These are phyloP conservation scores for Pomacea canaliculata DNA, from an alignment of 2,888 invertebrate genomes.

Conservation along the genomic window DNA sequence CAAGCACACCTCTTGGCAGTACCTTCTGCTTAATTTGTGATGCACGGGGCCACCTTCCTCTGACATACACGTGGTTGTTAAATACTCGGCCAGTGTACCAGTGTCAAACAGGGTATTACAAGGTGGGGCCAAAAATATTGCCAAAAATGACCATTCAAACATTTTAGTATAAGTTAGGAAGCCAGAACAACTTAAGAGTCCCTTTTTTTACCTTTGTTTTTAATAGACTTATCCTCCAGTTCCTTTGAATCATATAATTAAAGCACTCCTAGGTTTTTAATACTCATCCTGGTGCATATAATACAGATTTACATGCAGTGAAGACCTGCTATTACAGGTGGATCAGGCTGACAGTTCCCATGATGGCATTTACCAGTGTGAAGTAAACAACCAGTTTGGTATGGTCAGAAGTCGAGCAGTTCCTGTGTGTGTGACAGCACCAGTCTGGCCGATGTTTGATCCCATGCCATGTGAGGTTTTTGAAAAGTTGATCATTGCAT, in stretches of 20 bases:
- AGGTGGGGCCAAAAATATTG: slow-evolving; percentile 1
- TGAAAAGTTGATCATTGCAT: too few relatives aligned
- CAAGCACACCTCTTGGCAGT: slow-evolving; percentile 20
- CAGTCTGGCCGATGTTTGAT: slow-evolving; percentile 2
- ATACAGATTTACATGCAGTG: neutral
- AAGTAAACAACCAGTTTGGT: slow-evolving; percentile 37
- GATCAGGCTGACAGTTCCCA: slow-evolving; percentile 23
- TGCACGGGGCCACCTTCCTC: slow-evolving; percentile 32
- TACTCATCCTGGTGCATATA: too few relatives aligned
- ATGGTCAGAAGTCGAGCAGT: slow-evolving; percentile 30
- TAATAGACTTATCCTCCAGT: neutral
- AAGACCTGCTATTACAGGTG: slow-evolving; percentile 19
- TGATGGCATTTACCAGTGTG: slow-evolving; percentile 39
- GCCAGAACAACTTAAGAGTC: too few relatives aligned
- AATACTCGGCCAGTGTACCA: slow-evolving; percentile 13
- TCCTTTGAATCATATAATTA: neutral
- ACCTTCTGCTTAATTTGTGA: slow-evolving; percentile 32
- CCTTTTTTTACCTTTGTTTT: neutral
- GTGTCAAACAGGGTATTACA: slow-evolving; percentile 15
- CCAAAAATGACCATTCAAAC: too few relatives aligned
- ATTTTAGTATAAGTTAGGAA: too few relatives aligned
- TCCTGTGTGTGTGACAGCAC: slow-evolving; percentile 21
- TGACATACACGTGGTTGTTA: slow-evolving; percentile 27
- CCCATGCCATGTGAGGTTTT: slow-evolving; percentile 15
- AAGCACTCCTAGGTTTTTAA: too few relatives aligned